These are phyloP conservation scores for Trachelus troglodyta DNA, from an alignment of 2,888 invertebrate genomes.

Conservation along the genomic window DNA sequence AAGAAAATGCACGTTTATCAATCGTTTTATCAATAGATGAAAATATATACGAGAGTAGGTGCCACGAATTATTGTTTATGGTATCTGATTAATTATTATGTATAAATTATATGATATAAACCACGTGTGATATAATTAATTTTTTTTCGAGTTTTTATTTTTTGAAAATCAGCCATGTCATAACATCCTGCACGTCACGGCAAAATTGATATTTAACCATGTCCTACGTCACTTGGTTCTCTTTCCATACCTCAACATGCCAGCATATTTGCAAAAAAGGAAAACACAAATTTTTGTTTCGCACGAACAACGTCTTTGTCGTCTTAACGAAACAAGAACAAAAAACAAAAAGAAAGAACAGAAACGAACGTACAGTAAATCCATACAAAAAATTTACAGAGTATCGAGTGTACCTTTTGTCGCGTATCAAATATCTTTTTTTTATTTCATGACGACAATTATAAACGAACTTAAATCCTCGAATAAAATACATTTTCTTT, in stretches of 20 bases:
- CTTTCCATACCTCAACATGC: slow-evolving; percentile 44
- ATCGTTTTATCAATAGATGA: too few relatives aligned
- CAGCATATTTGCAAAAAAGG: slow-evolving; percentile 45
- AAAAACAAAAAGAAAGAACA: slow-evolving; percentile 22
- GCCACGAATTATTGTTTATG: too few relatives aligned
- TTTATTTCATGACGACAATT: background rate
- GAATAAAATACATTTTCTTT: too few relatives aligned
- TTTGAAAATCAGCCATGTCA: background rate
- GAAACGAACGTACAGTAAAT: background rate
- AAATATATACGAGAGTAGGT: too few relatives aligned
- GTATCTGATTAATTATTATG: slow-evolving; percentile 22
- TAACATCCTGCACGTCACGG: background rate
- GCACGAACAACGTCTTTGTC: slow-evolving; percentile 33
- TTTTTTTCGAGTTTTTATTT: background rate
- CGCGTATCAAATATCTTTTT: too few relatives aligned
- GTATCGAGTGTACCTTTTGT: too few relatives aligned
- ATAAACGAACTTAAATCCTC: too few relatives aligned
- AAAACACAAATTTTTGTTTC: slow-evolving; percentile 35
- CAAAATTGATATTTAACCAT: background rate
- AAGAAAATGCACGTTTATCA: too few relatives aligned
- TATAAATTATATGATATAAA: slow-evolving; percentile 7
- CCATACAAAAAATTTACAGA: too few relatives aligned
- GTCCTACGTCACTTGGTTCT: slow-evolving; percentile 40
- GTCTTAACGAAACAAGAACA: slow-evolving; percentile 23
- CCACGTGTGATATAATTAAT: background rate